phyloP scores from a whole-genome alignment of 2,113 vertebrate species.

The Mus musculus region GRCm39 chr5:92413001-92413500 shows the following conservation, averaged over 20 bases:
- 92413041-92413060: background rate
- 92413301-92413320: background rate
- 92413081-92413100: background rate
- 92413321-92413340: background rate
- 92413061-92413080: background rate
- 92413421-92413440: background rate
- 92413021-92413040: background rate
- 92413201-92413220: background rate
- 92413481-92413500: background rate
- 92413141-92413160: too few species aligned
- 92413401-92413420: background rate
- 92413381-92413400: background rate
- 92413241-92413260: background rate
- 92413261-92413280: background rate
- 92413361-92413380: background rate
- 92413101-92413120: background rate
- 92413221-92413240: too few species aligned
- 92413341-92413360: background rate
- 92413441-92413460: background rate
- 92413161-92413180: too few species aligned
- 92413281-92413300: background rate
- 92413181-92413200: background rate
- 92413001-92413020: constrained; percentile 90
- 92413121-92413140: background rate
- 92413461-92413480: background rate